phyloP scores from a whole-genome alignment of 2,888 invertebrate species.

The Druceiella hillmani region DNA sequence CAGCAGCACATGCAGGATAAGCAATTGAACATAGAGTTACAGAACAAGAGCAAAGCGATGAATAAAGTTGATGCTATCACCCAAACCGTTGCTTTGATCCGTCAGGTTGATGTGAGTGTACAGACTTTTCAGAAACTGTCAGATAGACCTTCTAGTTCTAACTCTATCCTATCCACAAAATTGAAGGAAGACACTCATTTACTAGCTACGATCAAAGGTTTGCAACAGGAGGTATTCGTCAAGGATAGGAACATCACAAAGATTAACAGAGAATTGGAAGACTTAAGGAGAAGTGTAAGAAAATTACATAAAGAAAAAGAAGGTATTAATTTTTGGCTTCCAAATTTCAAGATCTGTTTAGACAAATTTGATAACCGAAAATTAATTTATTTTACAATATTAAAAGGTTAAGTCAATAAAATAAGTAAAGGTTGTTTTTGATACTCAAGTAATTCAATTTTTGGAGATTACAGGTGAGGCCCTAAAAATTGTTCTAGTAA shows the following conservation, averaged over 20 bases:
- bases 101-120: slow-evolving; percentile 31
- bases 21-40: slow-evolving; percentile 46
- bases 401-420: too few species aligned
- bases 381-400: too few species aligned
- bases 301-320: slow-evolving; percentile 74
- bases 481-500: too few species aligned
- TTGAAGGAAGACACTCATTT: slow-evolving; percentile 71
- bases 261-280: slow-evolving; percentile 70
- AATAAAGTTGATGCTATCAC: slow-evolving; percentile 37
- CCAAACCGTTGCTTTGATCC: slow-evolving; percentile 41
- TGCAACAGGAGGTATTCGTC: slow-evolving; percentile 66
- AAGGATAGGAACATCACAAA: slow-evolving; percentile 70
- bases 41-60: slow-evolving; percentile 46
- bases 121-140: slow-evolving; percentile 37
- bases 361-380: neutral
- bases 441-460: too few species aligned
- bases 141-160: slow-evolving; percentile 42
- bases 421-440: too few species aligned
- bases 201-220: slow-evolving; percentile 71
- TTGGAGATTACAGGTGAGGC: too few species aligned
- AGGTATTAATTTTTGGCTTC: slow-evolving; percentile 32
- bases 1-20: slow-evolving; percentile 53
- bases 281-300: slow-evolving; percentile 67
- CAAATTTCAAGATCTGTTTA: slow-evolving; percentile 3
- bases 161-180: slow-evolving; percentile 48